Evolutionary conservation across 2,797 vertebrate species (phyloP), one percentile per base, ranked within the genome.

Genomic region (Cuculus canorus): DNA sequence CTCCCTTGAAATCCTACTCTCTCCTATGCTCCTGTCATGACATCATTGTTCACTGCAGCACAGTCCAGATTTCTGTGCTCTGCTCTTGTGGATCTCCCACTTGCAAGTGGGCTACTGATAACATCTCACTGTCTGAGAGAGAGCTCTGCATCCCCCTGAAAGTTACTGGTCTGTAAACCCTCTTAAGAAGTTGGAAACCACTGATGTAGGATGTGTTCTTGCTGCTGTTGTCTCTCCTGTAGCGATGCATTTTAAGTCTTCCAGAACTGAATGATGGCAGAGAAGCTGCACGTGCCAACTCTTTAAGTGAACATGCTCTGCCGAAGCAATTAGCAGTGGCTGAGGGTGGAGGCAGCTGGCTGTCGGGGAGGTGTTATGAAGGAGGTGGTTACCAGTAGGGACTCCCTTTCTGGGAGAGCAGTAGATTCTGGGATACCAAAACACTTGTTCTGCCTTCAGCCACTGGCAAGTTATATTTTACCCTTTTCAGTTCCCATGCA

Each of bases 1-100:
- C n/a, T 32, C 35, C 1, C 1, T 50, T 50, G 3, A 14, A 22
- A 27, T 7, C 11, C 13, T 33, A n/a, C 53, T 54, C 24, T 1
- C 35, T 12, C 22, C 37, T 57, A 0, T 3, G 17, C 47, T 17
- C 53, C 45, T 6, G 0, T 25, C 30, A 32, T n/a, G 52, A 64
- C 8, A 0, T 66, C 24, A 4, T 2, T 30, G 45, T 15, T 5
- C 24, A 5, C 17, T 4, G 52, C 63, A 25, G 25, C 33, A 16
- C 8, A 17, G 75, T 5, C 88, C 63, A 33, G 22, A 22, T 78
- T 72, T 60, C 57, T 33, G 10, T 35, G 25, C 73, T 39, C 13
- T 41, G 48, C 53, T 85, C 43, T 35, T 18, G 19, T 18, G 25
- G 5, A 4, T 25, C 75, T 82, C 9, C 79, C 59, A 15, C 32